Base-by-base conservation (phyloP, 2,113 vertebrate species). In the Lepus timidus region DNA sequence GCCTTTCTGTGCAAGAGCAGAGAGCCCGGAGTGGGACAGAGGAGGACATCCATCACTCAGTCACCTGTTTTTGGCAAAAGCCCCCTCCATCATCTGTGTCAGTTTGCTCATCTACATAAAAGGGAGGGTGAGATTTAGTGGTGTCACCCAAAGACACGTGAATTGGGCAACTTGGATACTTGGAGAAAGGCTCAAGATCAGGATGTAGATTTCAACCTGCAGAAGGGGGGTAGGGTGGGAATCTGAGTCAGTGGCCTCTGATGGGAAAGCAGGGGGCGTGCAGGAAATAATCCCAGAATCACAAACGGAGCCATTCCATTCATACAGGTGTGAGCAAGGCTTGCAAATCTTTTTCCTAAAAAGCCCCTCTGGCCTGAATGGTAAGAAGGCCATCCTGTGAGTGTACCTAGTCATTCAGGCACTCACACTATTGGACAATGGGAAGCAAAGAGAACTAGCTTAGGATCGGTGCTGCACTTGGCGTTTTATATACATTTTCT, bases 241-340 rank as follows among this genome's bases (percentile, higher is more conserved):
- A 64, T 27, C 70, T 9, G 55, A 27, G 44, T 20, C 74, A 81
- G 19, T 9, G 19, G 36, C 17, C 51, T 52, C 36, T 14, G 3
- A 9, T 91, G 95, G 64, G 70, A 96, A 94, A 88, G 58, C 9
- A n/a, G 58, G 65, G 7, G 8, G 19, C 49, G n/a, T n/a, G 20
- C 3, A 20, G 70, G 75, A 89, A 89, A 52, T 49, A 73, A 27
- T 55, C 70, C 84, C 94, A 93, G 61, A 93, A 74, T 22, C 95
- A 39, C 44, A 81, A 58, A 39, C 22, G 22, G 16, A 9, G 16
- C 0, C 25, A 74, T n/a, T 71, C 3, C 23, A 61, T 65, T 58
- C 44, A 33, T 25, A 64, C 4, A 58, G 0, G 7, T 4, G 1
- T 11, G 44, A 91, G 25, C 51, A 65, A 88, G 64, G 29, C 80